These are phyloP conservation scores for Euphydryas editha DNA, from an alignment of 2,888 invertebrate genomes.

Conservation along the genomic window DNA sequence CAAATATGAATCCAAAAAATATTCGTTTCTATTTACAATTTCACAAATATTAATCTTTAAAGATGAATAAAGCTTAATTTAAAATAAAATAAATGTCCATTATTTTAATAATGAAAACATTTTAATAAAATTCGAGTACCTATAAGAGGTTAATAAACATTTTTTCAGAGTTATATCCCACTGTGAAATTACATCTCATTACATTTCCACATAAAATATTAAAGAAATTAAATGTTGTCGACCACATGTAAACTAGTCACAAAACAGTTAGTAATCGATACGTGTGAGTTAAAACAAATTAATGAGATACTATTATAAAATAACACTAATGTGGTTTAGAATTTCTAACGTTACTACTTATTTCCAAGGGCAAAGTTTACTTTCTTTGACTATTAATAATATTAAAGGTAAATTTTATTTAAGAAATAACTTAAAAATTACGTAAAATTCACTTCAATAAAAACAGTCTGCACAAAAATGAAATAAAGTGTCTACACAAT, in stretches of 20 bases:
- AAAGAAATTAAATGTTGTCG: constrained; percentile 29
- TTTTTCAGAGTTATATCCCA: constrained; percentile 26
- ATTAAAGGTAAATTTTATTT: neutral
- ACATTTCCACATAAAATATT: constrained; percentile 37
- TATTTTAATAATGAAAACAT: constrained; percentile 23
- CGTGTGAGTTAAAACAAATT: constrained; percentile 25
- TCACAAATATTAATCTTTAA: too few species aligned
- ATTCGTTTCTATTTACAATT: too few species aligned
- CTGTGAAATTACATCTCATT: constrained; percentile 38
- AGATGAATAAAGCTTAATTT: too few species aligned
- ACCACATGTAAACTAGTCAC: constrained; percentile 26
- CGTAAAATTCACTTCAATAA: too few species aligned
- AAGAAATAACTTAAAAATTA: too few species aligned
- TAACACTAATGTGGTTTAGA: constrained; percentile 28
- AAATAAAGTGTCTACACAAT: too few species aligned
- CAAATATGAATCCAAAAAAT: too few species aligned
- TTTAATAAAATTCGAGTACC: constrained; percentile 26
- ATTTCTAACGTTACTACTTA: constrained; percentile 32
- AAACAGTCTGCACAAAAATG: too few species aligned
- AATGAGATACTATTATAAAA: constrained; percentile 32
- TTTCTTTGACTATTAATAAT: constrained; percentile 8
- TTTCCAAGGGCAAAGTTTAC: constrained; percentile 17
- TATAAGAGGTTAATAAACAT: constrained; percentile 27
- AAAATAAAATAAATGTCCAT: too few species aligned
- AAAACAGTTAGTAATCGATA: constrained; percentile 29